These are phyloP conservation scores for Eupithecia centaureata DNA, from an alignment of 2,888 invertebrate genomes.

Conservation along the genomic window DNA sequence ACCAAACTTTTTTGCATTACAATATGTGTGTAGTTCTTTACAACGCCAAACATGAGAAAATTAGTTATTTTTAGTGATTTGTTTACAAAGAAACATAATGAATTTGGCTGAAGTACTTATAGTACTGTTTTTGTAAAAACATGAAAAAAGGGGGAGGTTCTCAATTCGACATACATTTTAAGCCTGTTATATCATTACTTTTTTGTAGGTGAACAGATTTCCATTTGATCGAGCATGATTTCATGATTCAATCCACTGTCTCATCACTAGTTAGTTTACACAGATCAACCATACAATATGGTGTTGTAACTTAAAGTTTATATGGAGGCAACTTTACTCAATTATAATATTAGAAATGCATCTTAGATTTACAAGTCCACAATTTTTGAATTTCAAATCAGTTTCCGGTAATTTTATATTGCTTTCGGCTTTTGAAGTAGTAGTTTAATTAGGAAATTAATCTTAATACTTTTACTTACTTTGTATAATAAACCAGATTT, in stretches of 20 bases:
- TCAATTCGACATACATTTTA: too few species aligned
- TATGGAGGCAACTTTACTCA: conserved; percentile 32
- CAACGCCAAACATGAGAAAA: too few species aligned
- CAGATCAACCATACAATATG: conserved; percentile 42
- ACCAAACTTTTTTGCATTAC: too few species aligned
- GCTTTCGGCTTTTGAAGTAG: conserved; percentile 1
- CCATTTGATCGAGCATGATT: background rate
- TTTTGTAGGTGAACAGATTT: too few species aligned
- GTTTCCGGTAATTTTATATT: conserved; percentile 18
- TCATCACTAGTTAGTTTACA: conserved; percentile 34
- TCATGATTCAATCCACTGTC: too few species aligned
- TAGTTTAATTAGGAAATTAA: background rate
- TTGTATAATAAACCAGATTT: background rate
- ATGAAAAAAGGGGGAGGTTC: too few species aligned
- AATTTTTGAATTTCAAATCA: conserved; percentile 17
- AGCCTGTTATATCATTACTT: too few species aligned
- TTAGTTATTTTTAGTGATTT: too few species aligned
- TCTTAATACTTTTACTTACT: background rate
- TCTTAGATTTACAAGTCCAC: conserved; percentile 14
- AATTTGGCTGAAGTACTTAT: too few species aligned
- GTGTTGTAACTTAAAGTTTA: conserved; percentile 40
- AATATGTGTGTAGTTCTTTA: too few species aligned
- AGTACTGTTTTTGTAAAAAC: too few species aligned
- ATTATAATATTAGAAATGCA: conserved; percentile 26
- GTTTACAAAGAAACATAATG: too few species aligned